Conservation (phyloP, 2,888 invertebrate genomes). For the Pristionchus mayeri region DNA sequence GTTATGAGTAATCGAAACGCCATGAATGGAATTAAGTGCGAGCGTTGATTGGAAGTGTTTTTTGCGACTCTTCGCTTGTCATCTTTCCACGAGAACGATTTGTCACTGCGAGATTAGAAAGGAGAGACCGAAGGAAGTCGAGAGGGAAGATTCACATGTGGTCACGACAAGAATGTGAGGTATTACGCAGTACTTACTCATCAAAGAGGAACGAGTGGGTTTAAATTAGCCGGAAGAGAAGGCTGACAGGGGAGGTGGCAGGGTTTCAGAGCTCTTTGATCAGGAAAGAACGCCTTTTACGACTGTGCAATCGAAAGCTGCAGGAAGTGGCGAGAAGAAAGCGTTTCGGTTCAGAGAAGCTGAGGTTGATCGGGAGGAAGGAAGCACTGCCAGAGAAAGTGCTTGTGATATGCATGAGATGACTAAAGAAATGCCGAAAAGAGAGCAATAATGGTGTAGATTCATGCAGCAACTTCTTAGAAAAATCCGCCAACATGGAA, state of each 20-base stretch:
- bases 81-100: neutral
- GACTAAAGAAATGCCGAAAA: too few relatives aligned
- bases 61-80: conserved; percentile 19
- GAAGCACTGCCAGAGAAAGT: neutral
- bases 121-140: neutral
- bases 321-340: neutral
- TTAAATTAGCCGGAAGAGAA: too few relatives aligned
- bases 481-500: neutral
- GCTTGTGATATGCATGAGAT: neutral
- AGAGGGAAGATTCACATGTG: neutral
- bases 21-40: neutral
- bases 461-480: neutral
- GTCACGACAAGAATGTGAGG: neutral
- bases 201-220: too few relatives aligned
- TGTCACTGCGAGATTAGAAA: conserved; percentile 22
- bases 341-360: neutral
- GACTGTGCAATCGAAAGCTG: neutral
- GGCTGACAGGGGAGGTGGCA: neutral
- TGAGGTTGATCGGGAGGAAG: conserved; percentile 32
- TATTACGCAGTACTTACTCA: neutral
- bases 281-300: conserved; percentile 1
- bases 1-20: neutral
- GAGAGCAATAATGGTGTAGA: too few relatives aligned
- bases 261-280: neutral
- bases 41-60: conserved; percentile 17